Percentiles rank a stretch among this genome's conserved stretches.
These are phyloP conservation scores for Serripes groenlandicus DNA, from an alignment of 2,888 invertebrate species.

Conservation along the genomic window DNA sequence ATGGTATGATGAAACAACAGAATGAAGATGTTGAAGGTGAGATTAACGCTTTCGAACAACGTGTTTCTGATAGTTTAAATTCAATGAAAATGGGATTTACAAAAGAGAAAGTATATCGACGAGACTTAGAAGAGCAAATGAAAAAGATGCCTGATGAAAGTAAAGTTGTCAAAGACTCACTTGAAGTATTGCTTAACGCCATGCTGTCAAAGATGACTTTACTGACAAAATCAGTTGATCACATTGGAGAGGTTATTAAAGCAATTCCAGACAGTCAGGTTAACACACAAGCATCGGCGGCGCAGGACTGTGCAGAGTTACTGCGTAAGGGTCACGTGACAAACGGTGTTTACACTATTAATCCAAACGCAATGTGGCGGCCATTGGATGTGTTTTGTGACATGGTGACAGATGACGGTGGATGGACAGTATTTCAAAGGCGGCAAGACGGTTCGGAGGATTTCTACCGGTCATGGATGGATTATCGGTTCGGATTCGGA, in stretches of 20 bases:
- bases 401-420: slow-evolving; percentile 55
- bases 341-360: slow-evolving; percentile 34
- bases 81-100: background rate
- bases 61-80: background rate
- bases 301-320: background rate
- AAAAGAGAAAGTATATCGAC: background rate
- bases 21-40: background rate
- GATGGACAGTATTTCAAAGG: slow-evolving; percentile 67
- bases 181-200: background rate
- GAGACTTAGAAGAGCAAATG: background rate
- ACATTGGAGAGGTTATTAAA: background rate
- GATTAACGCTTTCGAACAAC: background rate
- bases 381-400: slow-evolving; percentile 49
- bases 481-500: slow-evolving; percentile 55
- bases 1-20: too few species aligned
- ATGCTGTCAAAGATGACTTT: background rate
- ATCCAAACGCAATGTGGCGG: slow-evolving; percentile 26
- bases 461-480: slow-evolving; percentile 44
- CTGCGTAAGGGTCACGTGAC: background rate
- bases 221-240: background rate
- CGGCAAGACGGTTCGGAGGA: slow-evolving; percentile 44
- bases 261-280: background rate
- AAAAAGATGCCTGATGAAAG: background rate
- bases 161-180: background rate
- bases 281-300: background rate